Evolutionary conservation across 1,140 invertebrate genomes (phyloP).

Genomic region (Drosophila orosa): DNA sequence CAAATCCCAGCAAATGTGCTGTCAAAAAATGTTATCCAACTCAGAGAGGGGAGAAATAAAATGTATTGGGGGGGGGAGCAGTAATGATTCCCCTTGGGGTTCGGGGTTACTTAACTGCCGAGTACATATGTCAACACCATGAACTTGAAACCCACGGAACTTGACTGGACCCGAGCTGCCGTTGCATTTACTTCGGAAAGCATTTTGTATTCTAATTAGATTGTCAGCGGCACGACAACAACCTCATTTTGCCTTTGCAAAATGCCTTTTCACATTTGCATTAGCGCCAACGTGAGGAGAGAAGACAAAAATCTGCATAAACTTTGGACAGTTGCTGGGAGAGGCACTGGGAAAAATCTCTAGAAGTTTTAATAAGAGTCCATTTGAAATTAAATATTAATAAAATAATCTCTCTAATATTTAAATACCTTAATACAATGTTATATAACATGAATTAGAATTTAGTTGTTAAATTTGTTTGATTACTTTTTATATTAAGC

Average conservation of each 20-base stretch:
- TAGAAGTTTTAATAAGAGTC: too few species aligned
- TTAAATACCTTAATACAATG: too few species aligned
- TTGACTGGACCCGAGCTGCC: conserved; percentile 19
- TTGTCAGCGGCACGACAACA: conserved; percentile 82
- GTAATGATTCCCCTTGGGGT: not conserved
- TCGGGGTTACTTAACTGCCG: conserved; percentile 28
- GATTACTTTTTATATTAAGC: too few species aligned
- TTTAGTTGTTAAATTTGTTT: too few species aligned
- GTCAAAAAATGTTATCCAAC: conserved; percentile 44
- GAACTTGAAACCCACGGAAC: conserved; percentile 70
- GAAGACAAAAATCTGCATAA: conserved; percentile 81
- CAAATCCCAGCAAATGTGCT: conserved; percentile 24
- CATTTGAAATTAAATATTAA: not conserved
- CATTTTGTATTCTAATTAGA: conserved; percentile 83
- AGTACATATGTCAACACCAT: conserved; percentile 80
- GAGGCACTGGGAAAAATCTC: conserved; percentile 17
- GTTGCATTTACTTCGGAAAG: conserved; percentile 57
- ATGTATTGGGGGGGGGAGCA: not conserved
- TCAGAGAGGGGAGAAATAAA: not conserved
- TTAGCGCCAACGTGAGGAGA: conserved; percentile 72
- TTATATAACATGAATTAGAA: too few species aligned
- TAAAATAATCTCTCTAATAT: too few species aligned
- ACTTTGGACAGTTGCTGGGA: conserved; percentile 40
- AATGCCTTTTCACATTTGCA: conserved; percentile 76
- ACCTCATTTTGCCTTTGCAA: conserved; percentile 76